These are phyloP conservation scores for Tyrophagus putrescentiae DNA, from an alignment of 1,140 invertebrate species.

Conservation along the genomic window DNA sequence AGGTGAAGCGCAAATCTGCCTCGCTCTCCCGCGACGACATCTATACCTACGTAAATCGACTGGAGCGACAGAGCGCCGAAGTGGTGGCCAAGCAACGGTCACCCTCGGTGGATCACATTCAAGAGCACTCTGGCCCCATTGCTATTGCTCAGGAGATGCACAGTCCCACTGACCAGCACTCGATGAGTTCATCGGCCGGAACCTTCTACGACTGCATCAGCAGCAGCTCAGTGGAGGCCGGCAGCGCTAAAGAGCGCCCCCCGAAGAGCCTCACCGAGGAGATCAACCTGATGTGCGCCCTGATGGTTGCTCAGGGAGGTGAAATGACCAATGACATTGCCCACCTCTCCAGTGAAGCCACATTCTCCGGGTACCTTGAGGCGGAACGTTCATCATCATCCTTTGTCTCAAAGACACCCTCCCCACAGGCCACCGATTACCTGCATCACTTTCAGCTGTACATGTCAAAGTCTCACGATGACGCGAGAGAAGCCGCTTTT, in stretches of 20 bases:
- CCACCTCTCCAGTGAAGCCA: background rate
- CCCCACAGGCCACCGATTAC: background rate
- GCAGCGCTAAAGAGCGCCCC: background rate
- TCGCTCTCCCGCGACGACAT: background rate
- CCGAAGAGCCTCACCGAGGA: background rate
- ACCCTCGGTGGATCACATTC: background rate
- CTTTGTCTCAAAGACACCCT: slow-evolving; percentile 13
- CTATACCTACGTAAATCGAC: background rate
- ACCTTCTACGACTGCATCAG: slow-evolving; percentile 8
- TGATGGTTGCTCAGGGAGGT: background rate
- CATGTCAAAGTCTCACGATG: background rate
- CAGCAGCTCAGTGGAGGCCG: background rate
- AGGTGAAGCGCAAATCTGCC: background rate
- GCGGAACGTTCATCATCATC: background rate
- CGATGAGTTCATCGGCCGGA: slow-evolving; percentile 9
- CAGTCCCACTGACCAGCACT: background rate
- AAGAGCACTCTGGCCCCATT: background rate
- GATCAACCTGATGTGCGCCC: background rate
- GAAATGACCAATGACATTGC: background rate
- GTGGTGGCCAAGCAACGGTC: background rate
- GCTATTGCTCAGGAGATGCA: background rate
- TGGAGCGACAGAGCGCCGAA: background rate
- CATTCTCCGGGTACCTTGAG: background rate
- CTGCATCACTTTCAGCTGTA: background rate
- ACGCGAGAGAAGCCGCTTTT: background rate